Base-by-base conservation (phyloP, 1,140 invertebrate species). In the Berghia stephanieae region DNA sequence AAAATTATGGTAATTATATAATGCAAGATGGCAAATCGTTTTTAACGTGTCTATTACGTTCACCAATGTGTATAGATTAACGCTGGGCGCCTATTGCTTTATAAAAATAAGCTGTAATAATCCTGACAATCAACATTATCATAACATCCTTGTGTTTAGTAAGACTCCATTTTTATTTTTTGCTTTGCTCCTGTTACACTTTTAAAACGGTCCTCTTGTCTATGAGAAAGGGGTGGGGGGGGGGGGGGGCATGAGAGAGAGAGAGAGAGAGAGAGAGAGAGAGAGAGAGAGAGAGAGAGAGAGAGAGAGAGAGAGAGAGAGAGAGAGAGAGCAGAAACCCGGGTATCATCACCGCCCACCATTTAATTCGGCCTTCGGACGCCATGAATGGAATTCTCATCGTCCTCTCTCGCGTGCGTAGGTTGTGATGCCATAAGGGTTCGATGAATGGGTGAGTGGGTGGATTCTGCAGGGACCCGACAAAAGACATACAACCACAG, bases 321-420 rank as follows among this genome's bases (percentile, higher is more conserved):
- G 1, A 63, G 57, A 16, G 43, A 43, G 24, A 3, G 18, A 55
- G 49, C 0, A 79, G 44, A 24, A 27, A 36, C 13, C 77, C 70
- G 16, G 75, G 40, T 4, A 43, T 34, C 0, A 55, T 21, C 71
- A 80, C 43, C 63, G 80, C 27, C 81, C 81, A 82, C 67, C 36
- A 79, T 75, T 71, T 82, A 79, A 42, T 82, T 79, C n/a, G 80
- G 55, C 13, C 34, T 63, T 63, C 27, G 34, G n/a, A 6, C 57
- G 8, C 8, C 27, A 27, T 8, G 27, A 21, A 10, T 24, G 34
- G 24, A 21, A 21, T 63, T 21, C n/a, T 24, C 8, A 10, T 63
- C 10, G 34, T 63, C 57, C 34, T 16, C 6, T 8, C 34, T 10
- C 24, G 57, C 34, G 57, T 63, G 57, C 34, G 57, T 63, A 31